Conservation (phyloP, 2,113 vertebrate species). For the Melanotaenia duboulayi region DNA sequence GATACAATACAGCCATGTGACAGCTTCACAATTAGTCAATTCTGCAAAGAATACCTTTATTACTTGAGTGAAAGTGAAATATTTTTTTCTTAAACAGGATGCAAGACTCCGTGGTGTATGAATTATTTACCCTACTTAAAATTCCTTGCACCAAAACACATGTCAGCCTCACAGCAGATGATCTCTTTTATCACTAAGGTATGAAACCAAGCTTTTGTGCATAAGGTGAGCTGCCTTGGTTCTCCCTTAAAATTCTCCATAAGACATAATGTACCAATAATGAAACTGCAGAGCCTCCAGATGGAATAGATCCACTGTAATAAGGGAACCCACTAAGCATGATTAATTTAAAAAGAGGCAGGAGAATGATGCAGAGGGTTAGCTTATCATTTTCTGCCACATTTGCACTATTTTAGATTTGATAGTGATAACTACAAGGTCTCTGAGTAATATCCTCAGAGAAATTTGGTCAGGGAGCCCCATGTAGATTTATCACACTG, state of each 20-base stretch:
- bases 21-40: constrained; percentile 53
- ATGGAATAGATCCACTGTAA: constrained; percentile 24
- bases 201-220: constrained; percentile 35
- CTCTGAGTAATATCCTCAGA: too few relatives aligned
- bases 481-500: too few relatives aligned
- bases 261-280: constrained; percentile 30
- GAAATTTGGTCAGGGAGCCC: too few relatives aligned
- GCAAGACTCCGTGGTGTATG: constrained; percentile 38
- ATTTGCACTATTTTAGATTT: neutral
- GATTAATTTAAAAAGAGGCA: constrained; percentile 5
- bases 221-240: constrained; percentile 44
- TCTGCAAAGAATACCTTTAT: constrained; percentile 56
- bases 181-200: constrained; percentile 52
- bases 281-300: constrained; percentile 28
- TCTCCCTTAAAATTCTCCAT: constrained; percentile 14
- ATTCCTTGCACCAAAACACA: constrained; percentile 58
- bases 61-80: constrained; percentile 47
- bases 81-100: constrained; percentile 50
- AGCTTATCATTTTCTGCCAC: constrained; percentile 9
- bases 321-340: neutral
- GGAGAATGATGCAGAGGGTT: neutral
- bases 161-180: constrained; percentile 56
- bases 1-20: constrained; percentile 42
- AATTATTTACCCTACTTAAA: constrained; percentile 73
- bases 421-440: too few relatives aligned